These are phyloP conservation scores for Onychorhynchus coronatus DNA, from an alignment of 2,113 vertebrate species.

Conservation along the genomic window DNA sequence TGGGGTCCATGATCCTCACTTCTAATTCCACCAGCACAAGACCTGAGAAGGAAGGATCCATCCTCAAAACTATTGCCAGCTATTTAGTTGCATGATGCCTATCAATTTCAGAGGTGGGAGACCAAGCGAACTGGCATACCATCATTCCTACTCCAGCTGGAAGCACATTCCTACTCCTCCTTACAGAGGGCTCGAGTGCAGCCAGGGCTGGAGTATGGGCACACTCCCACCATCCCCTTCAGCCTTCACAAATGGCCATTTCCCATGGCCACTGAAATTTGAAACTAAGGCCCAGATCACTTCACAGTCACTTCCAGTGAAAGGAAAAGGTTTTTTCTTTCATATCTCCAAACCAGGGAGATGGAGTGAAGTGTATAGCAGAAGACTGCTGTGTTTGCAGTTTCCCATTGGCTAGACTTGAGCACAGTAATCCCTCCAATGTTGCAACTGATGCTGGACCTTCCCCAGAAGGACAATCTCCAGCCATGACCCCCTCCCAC, in stretches of 20 bases:
- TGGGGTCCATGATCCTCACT: not conserved
- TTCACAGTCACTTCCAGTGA: not conserved
- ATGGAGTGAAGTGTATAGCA: fast-evolving
- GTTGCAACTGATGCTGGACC: not conserved
- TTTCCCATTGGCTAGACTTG: not conserved
- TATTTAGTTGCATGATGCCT: not conserved
- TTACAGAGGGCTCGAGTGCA: not conserved
- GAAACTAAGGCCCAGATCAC: not conserved
- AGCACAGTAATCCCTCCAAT: not conserved
- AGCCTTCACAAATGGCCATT: not conserved
- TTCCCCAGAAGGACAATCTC: not conserved
- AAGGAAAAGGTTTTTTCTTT: not conserved
- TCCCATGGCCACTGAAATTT: not conserved
- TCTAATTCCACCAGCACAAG: not conserved
- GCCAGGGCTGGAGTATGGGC: not conserved
- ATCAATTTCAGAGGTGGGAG: not conserved
- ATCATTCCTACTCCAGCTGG: not conserved
- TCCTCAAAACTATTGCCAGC: not conserved
- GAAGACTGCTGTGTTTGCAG: not conserved
- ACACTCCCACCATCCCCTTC: not conserved
- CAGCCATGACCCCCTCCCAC: not conserved
- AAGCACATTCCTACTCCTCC: not conserved
- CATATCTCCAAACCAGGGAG: not conserved
- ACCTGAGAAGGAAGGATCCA: not conserved
- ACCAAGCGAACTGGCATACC: not conserved